Conservation (phyloP, 2,113 vertebrate species). For the Kryptolebias marmoratus region DNA sequence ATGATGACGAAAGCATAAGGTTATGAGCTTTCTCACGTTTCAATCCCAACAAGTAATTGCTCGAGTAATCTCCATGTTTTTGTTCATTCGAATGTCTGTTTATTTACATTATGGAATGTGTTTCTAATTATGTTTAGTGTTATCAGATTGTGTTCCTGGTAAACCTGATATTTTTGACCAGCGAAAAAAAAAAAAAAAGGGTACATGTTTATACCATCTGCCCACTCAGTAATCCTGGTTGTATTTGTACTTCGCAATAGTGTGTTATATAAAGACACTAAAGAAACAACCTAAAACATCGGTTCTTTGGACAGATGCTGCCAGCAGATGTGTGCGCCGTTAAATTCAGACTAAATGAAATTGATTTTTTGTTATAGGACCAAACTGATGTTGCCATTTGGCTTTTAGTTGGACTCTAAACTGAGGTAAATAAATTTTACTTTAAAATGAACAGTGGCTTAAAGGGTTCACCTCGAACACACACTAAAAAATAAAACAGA, state of each 20-base stretch:
- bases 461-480: constrained; percentile 23
- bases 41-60: constrained; percentile 56
- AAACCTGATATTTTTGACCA: constrained; percentile 25
- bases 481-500: constrained; percentile 12
- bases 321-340: constrained; percentile 4
- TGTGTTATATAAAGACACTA: constrained; percentile 12
- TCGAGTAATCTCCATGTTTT: constrained; percentile 52
- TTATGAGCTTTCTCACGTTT: constrained; percentile 42
- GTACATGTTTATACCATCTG: constrained; percentile 3
- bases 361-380: constrained; percentile 1
- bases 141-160: constrained; percentile 3
- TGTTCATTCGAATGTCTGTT: constrained; percentile 60
- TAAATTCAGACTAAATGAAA: neutral
- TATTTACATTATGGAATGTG: constrained; percentile 69
- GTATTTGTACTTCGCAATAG: constrained; percentile 7
- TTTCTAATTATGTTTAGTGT: constrained; percentile 44
- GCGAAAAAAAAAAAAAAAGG: constrained; percentile 5
- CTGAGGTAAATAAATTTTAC: constrained; percentile 5
- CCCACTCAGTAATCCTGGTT: constrained; percentile 5
- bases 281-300: constrained; percentile 16
- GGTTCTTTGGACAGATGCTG: constrained; percentile 2
- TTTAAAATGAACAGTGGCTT: constrained; percentile 21
- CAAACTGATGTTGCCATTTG: constrained; percentile 19
- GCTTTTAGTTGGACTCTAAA: constrained; percentile 19
- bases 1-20: constrained; percentile 39